phyloP scores from a whole-genome alignment of 2,888 invertebrate genomes.

The Caenorhabditis drosophilae region DNA sequence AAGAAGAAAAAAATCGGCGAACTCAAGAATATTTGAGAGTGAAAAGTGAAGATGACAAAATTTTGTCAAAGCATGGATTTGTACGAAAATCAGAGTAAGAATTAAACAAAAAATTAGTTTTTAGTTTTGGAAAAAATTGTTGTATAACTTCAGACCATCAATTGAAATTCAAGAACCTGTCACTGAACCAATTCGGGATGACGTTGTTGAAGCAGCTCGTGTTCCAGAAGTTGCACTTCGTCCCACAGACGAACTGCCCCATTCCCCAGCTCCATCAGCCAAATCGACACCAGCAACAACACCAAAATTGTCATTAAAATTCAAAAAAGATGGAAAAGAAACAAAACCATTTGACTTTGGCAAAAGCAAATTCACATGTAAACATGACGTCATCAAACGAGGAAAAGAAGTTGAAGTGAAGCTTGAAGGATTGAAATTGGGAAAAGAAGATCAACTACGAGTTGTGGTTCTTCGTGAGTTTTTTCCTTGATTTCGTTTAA shows the following conservation, averaged over 20 bases:
- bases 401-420: constrained; percentile 61
- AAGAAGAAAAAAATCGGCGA: constrained; percentile 35
- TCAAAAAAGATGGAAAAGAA: constrained; percentile 53
- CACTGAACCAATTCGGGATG: constrained; percentile 36
- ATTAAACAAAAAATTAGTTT: background rate
- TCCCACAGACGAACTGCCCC: constrained; percentile 46
- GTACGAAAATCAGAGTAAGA: constrained; percentile 31
- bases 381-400: constrained; percentile 63
- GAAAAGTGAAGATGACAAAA: constrained; percentile 53
- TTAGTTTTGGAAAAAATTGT: no score
- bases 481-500: background rate
- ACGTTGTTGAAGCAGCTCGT: constrained; percentile 35
- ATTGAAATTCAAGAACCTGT: constrained; percentile 51
- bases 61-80: constrained; percentile 49
- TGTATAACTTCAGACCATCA: constrained; percentile 8
- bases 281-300: constrained; percentile 64
- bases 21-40: constrained; percentile 49
- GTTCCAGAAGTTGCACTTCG: constrained; percentile 39
- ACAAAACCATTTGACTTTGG: constrained; percentile 61
- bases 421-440: constrained; percentile 63
- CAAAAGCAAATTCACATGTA: constrained; percentile 64
- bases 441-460: constrained; percentile 64
- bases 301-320: constrained; percentile 57
- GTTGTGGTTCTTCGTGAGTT: constrained; percentile 61
- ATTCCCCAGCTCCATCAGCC: constrained; percentile 51